Evolutionary conservation across 2,888 invertebrate genomes (phyloP).

Genomic region (Tetrapedia diversipes): DNA sequence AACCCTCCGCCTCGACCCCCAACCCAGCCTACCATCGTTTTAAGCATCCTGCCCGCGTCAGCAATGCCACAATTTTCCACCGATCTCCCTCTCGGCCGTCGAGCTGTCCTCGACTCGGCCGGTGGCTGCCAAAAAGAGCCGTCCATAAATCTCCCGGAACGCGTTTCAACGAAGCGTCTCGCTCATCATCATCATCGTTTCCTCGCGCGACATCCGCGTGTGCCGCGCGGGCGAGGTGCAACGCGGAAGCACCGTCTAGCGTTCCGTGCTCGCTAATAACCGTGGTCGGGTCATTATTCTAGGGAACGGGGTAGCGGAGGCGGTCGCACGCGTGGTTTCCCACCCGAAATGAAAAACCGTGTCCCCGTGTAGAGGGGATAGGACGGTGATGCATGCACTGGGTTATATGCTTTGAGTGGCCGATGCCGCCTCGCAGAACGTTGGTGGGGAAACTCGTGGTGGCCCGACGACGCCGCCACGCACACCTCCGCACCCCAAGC

Average conservation of each 20-base stretch:
- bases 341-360: conserved; percentile 50
- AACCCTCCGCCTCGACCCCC: too few relatives aligned
- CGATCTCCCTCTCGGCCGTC: too few relatives aligned
- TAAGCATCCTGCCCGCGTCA: neutral
- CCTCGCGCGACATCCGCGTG: neutral
- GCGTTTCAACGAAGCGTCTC: neutral
- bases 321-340: conserved; percentile 45
- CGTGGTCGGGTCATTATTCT: conserved; percentile 56
- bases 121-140: too few relatives aligned
- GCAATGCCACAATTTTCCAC: too few relatives aligned
- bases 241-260: conserved; percentile 50
- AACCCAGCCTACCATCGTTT: neutral
- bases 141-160: neutral
- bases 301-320: conserved; percentile 39
- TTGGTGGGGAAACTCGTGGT: conserved; percentile 63
- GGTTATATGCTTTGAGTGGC: conserved; percentile 30
- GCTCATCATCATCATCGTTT: neutral
- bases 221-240: neutral
- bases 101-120: too few relatives aligned
- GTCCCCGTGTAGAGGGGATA: conserved; percentile 32
- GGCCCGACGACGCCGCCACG: conserved; percentile 54
- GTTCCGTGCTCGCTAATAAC: conserved; percentile 43
- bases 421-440: conserved; percentile 20
- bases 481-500: conserved; percentile 67
- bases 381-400: conserved; percentile 54